Base-by-base conservation (phyloP, 2,888 invertebrate species). In the Temnothorax unifasciatus region DNA sequence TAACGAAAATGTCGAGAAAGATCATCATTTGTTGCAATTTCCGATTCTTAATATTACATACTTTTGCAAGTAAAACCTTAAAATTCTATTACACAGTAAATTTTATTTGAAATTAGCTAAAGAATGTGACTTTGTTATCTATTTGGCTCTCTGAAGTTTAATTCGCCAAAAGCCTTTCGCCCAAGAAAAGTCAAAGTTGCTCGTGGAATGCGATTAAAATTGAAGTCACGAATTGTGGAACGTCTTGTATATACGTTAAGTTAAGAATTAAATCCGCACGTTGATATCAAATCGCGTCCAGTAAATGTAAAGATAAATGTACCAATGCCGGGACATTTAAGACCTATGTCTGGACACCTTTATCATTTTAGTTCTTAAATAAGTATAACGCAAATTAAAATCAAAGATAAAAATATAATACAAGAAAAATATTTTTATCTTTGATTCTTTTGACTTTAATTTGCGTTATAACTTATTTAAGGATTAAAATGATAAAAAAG, bases 41-140 rank as follows among this genome's bases (percentile, higher is more conserved):
- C 11, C 2, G 21, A 64, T 64, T 76, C 38, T 52, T 29, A 64
- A 38, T 38, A 21, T 61, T 29, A 38, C 50, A 38, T 76, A 76
- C 13, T 25, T 52, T 38, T 52, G 25, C 50, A 63, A 63, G 15
- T 75, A 34, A 76, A 50, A 38, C 50, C 50, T 76, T 50, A 47
- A 61, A 21, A 75, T 61, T 47, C 21, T 34, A 29, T 34, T 21
- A n/a, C 15, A 25, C 21, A 25, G 18, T 25, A 50, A 38, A 76
- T 21, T 63, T 50, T 11, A 15, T 6, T 50, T 38, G 64, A 50
- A 64, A 76, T 76, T 64, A 64, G 1, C 18, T 38, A 4, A 64
- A 50, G 41, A 76, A 76, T 68, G 54, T 18, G 54, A 77, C 21
- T 68, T 61, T 74, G 29, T 77, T 77, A 44, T 77, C 57, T 44